These are phyloP conservation scores for Watersipora subatra DNA, from an alignment of 1,140 invertebrate genomes.

Conservation along the genomic window DNA sequence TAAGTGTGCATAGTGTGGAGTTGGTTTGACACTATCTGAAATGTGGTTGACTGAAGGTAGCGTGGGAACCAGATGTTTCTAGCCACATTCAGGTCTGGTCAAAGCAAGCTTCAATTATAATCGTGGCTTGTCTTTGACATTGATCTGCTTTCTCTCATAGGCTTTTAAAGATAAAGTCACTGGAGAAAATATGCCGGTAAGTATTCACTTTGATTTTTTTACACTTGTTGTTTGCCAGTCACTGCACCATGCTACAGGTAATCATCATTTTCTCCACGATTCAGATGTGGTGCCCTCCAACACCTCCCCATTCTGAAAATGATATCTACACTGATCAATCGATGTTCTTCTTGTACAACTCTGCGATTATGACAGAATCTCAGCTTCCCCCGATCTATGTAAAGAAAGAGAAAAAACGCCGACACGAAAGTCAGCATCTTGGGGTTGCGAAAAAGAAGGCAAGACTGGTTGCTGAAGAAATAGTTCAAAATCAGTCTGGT, in stretches of 20 bases:
- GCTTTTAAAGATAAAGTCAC: slow-evolving; percentile 34
- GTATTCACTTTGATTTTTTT: slow-evolving; percentile 18
- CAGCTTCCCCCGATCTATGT: slow-evolving; percentile 71
- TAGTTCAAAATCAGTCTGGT: neutral
- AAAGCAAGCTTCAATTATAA: too few species aligned
- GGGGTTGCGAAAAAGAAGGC: neutral
- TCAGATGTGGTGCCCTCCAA: slow-evolving; percentile 88
- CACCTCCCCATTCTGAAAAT: slow-evolving; percentile 74
- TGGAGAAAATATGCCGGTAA: slow-evolving; percentile 43
- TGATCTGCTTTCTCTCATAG: slow-evolving; percentile 23
- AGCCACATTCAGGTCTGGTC: slow-evolving; percentile 16
- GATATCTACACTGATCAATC: slow-evolving; percentile 80
- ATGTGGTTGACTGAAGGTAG: slow-evolving; percentile 37
- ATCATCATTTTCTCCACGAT: too few species aligned
- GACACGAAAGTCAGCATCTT: neutral
- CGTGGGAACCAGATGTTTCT: slow-evolving; percentile 55
- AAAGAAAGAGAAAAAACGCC: slow-evolving; percentile 57
- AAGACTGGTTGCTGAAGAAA: neutral
- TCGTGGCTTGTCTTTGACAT: neutral
- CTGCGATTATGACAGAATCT: slow-evolving; percentile 62
- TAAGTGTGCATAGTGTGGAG: too few species aligned
- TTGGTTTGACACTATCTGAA: too few species aligned
- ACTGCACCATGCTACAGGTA: too few species aligned
- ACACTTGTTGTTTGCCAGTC: slow-evolving; percentile 10
- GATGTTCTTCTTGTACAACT: slow-evolving; percentile 70